These are phyloP conservation scores for Armadillidium nasatum DNA, from an alignment of 1,140 invertebrate genomes.

Conservation along the genomic window DNA sequence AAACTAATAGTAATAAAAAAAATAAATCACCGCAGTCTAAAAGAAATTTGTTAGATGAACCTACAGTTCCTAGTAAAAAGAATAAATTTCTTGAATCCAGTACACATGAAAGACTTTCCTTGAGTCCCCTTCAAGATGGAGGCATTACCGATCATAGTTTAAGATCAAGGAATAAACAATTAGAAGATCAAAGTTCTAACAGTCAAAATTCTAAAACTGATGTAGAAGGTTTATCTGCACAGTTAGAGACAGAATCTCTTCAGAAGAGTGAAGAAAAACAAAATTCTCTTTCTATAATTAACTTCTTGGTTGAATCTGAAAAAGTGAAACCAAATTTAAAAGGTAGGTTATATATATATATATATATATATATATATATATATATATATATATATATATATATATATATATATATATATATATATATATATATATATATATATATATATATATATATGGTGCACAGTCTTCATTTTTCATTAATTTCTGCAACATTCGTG, in stretches of 20 bases:
- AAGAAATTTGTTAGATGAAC: not conserved
- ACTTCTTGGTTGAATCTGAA: not conserved
- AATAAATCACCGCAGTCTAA: not conserved
- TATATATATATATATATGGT: too few species aligned
- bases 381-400: too few species aligned
- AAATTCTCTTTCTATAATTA: not conserved
- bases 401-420: too few species aligned
- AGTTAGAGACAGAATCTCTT: not conserved
- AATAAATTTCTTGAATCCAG: not conserved
- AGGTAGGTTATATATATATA: not conserved
- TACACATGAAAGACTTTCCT: not conserved
- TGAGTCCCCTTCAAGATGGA: not conserved
- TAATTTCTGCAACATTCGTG: too few species aligned
- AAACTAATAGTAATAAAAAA: not conserved
- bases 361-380: too few species aligned
- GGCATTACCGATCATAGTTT: conserved; percentile 1
- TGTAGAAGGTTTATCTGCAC: not conserved
- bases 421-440: too few species aligned
- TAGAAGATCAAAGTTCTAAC: not conserved
- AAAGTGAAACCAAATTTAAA: not conserved
- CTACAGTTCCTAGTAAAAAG: not conserved
- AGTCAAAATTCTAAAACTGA: not conserved
- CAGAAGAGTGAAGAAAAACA: not conserved
- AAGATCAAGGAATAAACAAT: not conserved
- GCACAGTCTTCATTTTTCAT: too few species aligned